Base-by-base conservation (phyloP, 2,113 vertebrate genomes). In the Sciurus niger region DNA sequence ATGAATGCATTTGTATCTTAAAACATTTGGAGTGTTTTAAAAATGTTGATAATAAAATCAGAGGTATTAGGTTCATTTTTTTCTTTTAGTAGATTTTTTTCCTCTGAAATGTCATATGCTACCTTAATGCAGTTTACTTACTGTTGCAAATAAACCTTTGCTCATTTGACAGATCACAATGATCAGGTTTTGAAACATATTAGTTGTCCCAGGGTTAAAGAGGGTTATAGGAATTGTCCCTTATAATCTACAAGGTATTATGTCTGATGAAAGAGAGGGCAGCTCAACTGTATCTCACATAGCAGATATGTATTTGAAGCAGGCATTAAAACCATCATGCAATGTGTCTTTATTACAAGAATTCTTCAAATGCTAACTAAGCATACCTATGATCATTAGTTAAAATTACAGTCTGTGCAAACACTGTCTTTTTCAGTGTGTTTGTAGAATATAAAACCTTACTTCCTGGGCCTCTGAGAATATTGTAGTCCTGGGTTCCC, bases 341-440 rank as follows among this genome's bases (percentile, higher is more conserved):
- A 48, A 0, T 48, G 37, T 30, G 18, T 90, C 65, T 76, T 86
- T 48, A 74, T 28, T 70, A 32, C 40, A 72, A 70, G 5, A 5
- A n/a, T 43, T 94, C 60, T 93, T 77, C 24, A 77, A 80, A 60
- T 53, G 9, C 82, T 84, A 51, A 48, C 9, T 74, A 94, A 90
- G 51, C 6, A 46, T 89, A 65, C 14, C 30, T 55, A 84, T 37
- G n/a, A 63, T 11, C 24, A 9, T 63, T 63, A 63, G 60, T 28
- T 63, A 63, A 79, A 76, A 73, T 55, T 24, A 74, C 9, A 48
- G 8, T 85, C 40, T 73, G 2, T 34, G 72, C 14, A 83, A 32
- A 11, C 68, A 20, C 2, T 51, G 0, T 65, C 48, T 40, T 79
- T 55, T 51, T 76, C 28, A 60, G n/a, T 37, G 24, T 12, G 6